A percentile compares a stretch with the other conserved stretches of the same genome.
phyloP scores from a whole-genome alignment of 2,888 invertebrate genomes.

The Homarus gammarus region DNA sequence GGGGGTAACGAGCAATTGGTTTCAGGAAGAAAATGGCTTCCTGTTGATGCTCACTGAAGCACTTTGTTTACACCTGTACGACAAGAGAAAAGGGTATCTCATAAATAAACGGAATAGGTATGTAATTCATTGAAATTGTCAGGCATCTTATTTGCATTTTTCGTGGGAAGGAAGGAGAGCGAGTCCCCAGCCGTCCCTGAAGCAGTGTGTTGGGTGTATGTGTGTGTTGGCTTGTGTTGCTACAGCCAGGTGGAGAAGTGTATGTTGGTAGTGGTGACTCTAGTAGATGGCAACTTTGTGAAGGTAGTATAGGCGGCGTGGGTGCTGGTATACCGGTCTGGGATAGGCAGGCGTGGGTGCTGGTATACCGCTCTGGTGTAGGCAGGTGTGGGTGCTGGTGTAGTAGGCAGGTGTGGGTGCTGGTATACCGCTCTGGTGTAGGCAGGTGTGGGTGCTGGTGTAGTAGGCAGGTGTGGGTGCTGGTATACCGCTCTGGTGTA shows the following conservation, averaged over 20 bases:
- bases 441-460: too few species aligned
- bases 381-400: background rate
- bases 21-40: too few species aligned
- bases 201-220: background rate
- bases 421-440: too few species aligned
- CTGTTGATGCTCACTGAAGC: too few species aligned
- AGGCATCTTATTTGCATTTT: background rate
- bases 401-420: background rate
- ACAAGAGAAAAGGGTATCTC: conserved; percentile 1
- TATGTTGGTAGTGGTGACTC: background rate
- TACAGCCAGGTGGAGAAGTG: background rate
- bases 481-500: too few species aligned
- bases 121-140: conserved; percentile 38
- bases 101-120: conserved; percentile 24
- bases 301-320: background rate
- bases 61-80: conserved; percentile 31
- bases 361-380: too few species aligned
- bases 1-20: too few species aligned
- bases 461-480: too few species aligned
- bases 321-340: background rate
- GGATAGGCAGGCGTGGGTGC: too few species aligned
- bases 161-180: background rate
- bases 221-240: background rate
- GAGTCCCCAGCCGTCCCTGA: background rate
- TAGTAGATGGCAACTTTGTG: too few species aligned